Base-by-base conservation (phyloP, 2,888 invertebrate genomes). In the Catotricha subobsoleta region DNA sequence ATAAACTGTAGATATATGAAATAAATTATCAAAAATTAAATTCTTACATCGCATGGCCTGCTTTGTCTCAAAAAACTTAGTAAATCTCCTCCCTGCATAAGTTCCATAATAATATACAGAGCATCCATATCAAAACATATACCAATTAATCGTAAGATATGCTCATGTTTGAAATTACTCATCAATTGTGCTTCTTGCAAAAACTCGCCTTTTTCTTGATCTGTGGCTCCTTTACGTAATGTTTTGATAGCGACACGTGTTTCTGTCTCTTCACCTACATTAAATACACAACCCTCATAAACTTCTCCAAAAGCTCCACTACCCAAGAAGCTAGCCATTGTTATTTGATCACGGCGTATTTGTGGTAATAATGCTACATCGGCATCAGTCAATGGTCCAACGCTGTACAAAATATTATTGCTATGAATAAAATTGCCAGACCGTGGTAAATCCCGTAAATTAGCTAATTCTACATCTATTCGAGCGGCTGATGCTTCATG, bases 291-390 rank as follows among this genome's bases (percentile, higher is more conserved):
- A 0, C 95, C 97, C 65, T 92, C 90, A 57, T 84, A 92, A 2
- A 97, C 97, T 63, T 95, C 92, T 1, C 97, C 97, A 55, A 97
- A 98, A 1, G 94, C 94, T 0, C 97, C 97, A 44, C 87, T 84
- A 1, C 95, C 97, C 40, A 98, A 67, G 57, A 91, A 88, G 54
- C 86, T 86, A 12, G 78, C 79, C 21, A 91, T 64, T 0, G 80
- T 81, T 43, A 97, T 81, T 56, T 91, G 87, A 47, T 82, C 83
- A 45, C 84, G 72, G 28, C 76, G 71, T 44, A 95, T 83, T 58
- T 87, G 87, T 0, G 94, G 91, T 42, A 92, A 60, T 38, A 78
- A 68, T 3, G 81, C 77, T 46, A 86, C 69, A 48, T 86, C 84
- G 10, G 76, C 76, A 54, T 83, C 80, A 10, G 78, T 73, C n/a